These are phyloP conservation scores for Larimichthys crocea DNA, from an alignment of 2,113 vertebrate species.

Conservation along the genomic window DNA sequence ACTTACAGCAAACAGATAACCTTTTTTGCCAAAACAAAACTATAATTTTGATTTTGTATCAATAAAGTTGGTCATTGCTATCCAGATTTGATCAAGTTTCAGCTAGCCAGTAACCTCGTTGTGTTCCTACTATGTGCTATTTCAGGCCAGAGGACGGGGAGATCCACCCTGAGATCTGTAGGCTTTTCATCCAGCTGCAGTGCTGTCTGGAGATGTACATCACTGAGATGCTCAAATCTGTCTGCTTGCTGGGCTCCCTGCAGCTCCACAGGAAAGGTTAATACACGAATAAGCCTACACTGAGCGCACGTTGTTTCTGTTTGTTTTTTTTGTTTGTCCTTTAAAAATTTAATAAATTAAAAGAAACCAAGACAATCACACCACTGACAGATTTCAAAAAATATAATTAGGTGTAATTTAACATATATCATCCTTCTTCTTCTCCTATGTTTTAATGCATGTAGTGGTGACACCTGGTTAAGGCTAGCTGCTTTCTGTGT, in stretches of 20 bases:
- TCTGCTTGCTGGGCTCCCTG: slow-evolving; percentile 95
- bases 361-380: not conserved
- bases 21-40: not conserved
- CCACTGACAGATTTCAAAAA: not conserved
- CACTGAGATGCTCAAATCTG: slow-evolving; percentile 98
- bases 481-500: slow-evolving; percentile 38
- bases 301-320: not conserved
- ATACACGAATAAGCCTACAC: not conserved
- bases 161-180: slow-evolving; percentile 98
- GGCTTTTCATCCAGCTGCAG: slow-evolving; percentile 97
- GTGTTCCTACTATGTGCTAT: slow-evolving; percentile 21
- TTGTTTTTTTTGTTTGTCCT: not conserved
- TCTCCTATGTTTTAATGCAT: not conserved
- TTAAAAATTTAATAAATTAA: not conserved
- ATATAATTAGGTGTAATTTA: not conserved
- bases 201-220: slow-evolving; percentile 99
- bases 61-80: not conserved
- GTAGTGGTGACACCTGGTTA: not conserved
- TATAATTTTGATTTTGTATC: not conserved
- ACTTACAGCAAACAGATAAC: too few species aligned
- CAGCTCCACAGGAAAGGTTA: slow-evolving; percentile 98
- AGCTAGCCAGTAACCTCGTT: slow-evolving; percentile 5
- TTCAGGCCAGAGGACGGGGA: slow-evolving; percentile 96
- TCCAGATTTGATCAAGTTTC: not conserved
- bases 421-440: not conserved